phyloP scores from a whole-genome alignment of 2,888 invertebrate genomes.

The Bugulina stolonifera region DNA sequence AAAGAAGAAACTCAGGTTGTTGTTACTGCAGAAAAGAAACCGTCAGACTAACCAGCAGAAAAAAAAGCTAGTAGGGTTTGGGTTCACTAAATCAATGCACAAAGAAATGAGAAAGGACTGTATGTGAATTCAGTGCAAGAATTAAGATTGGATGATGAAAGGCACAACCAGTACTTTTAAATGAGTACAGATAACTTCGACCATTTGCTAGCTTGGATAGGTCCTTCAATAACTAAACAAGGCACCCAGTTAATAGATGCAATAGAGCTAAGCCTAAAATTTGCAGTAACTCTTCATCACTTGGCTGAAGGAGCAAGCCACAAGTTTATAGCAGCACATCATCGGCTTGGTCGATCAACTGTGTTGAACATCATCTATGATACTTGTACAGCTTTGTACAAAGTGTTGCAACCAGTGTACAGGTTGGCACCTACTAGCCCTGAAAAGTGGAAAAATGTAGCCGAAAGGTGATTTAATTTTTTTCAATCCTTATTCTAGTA shows the following conservation, averaged over 20 bases:
- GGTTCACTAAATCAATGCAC: background rate
- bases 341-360: background rate
- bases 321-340: background rate
- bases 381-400: background rate
- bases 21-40: background rate
- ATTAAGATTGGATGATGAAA: constrained; percentile 1
- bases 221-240: background rate
- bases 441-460: constrained; percentile 2
- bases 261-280: background rate
- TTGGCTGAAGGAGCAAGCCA: background rate
- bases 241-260: background rate
- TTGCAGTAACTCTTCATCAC: constrained; percentile 5
- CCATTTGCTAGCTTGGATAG: background rate
- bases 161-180: background rate
- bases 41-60: background rate
- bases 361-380: background rate
- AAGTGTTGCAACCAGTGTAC: background rate
- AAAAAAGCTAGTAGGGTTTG: background rate
- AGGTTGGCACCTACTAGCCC: background rate
- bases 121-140: background rate
- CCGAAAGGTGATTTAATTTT: too few species aligned
- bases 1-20: too few species aligned
- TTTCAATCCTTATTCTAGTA: too few species aligned
- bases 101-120: background rate
- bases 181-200: constrained; percentile 2